A percentile compares a stretch with the other conserved stretches of the same genome.
Evolutionary conservation across 2,888 invertebrate species (phyloP).

Genomic region (Drosophila acutilabella): DNA sequence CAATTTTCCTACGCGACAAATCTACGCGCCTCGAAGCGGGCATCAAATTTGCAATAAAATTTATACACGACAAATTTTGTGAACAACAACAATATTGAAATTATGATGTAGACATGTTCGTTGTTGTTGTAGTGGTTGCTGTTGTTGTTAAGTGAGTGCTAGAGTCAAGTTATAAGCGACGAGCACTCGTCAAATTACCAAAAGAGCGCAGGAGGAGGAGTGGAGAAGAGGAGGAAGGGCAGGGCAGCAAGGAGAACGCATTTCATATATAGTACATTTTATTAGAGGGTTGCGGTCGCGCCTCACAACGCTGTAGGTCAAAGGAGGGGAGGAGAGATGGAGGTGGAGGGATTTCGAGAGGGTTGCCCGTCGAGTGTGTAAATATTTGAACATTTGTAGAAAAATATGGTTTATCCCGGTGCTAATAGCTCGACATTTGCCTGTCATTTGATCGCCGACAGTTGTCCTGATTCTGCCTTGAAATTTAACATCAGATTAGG

Average conservation of each 20-base stretch:
- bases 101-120: slow-evolving; percentile 46
- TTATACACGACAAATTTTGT: slow-evolving; percentile 60
- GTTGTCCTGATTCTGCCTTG: slow-evolving; percentile 47
- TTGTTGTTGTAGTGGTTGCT: slow-evolving; percentile 27
- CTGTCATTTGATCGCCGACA: slow-evolving; percentile 72
- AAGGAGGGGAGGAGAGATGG: neutral
- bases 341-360: slow-evolving; percentile 10
- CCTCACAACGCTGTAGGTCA: slow-evolving; percentile 3
- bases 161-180: slow-evolving; percentile 74
- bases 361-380: slow-evolving; percentile 51
- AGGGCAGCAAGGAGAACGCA: neutral
- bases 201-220: slow-evolving; percentile 8
- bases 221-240: neutral
- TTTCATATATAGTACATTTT: slow-evolving; percentile 11
- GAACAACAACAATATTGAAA: slow-evolving; percentile 43
- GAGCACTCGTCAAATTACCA: slow-evolving; percentile 73
- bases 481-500: slow-evolving; percentile 12
- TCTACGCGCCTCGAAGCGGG: slow-evolving; percentile 13
- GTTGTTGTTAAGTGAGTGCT: slow-evolving; percentile 64
- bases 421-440: slow-evolving; percentile 67
- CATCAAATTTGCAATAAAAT: slow-evolving; percentile 71
- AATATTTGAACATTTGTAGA: slow-evolving; percentile 84
- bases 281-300: slow-evolving; percentile 55
- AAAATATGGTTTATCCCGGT: slow-evolving; percentile 83
- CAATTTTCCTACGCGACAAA: neutral